Base-by-base conservation (phyloP, 1,140 invertebrate species). In the Bilobella aurantiaca region DNA sequence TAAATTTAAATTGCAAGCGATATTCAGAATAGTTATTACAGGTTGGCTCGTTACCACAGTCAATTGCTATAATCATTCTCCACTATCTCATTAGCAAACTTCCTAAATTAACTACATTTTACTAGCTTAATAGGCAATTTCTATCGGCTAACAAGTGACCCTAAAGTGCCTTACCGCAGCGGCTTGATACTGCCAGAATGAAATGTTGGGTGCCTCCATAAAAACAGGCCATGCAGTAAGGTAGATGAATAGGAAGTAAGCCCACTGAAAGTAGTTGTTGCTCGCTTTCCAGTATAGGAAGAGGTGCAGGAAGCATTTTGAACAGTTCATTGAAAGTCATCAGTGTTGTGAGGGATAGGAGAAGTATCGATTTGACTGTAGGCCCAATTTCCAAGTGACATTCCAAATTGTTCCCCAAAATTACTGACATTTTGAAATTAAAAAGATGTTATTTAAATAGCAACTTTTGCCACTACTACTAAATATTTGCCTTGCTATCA, bases 301-400 rank as follows among this genome's bases (percentile, higher is more conserved):
- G n/a, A 14, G 71, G 71, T 3, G 68, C 68, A 0, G 71, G 71
- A 0, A 73, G 59, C 64, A 73, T 70, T 59, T 70, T 73, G 63
- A 73, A 70, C 0, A 70, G 63, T 64, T 73, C 71, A 42, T 73
- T 73, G 47, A 69, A 66, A 3, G 63, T 56, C 71, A 73, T 70
- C 25, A 70, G 64, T 16, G 68, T 47, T n/a, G 65, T 70, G 27
- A 73, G 66, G 14, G 64, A 57, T 14, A 73, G 53, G 1, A 73
- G 58, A 2, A 70, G 57, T 21, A 73, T 64, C 2, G 68, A 70
- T 58, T 73, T 73, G n/a, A 73, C 68, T 14, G 71, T 73, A 23
- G 69, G 71, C n/a, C 71, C 71, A 47, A 73, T 70, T 65, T 73
- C 71, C 58, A 73, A 58, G 30, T 64, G 71, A 58, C 71, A 73